phyloP scores from a whole-genome alignment of 2,797 vertebrate species.

The Chlorospingus semifuscus region DNA sequence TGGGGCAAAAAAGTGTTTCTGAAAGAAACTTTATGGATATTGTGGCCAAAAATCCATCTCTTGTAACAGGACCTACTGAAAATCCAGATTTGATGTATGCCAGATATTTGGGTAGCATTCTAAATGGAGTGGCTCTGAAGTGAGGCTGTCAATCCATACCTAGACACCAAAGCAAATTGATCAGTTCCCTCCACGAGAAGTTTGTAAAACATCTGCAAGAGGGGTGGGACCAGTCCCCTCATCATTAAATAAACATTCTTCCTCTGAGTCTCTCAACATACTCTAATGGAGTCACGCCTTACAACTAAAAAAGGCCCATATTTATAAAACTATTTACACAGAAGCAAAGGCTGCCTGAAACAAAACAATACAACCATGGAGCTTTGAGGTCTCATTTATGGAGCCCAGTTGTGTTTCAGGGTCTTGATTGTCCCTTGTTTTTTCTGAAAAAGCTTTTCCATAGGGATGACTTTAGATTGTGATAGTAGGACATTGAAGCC shows the following conservation, averaged over 20 bases:
- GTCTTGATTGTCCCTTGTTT: background rate
- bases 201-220: background rate
- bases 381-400: background rate
- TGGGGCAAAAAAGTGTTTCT: background rate
- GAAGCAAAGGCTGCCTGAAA: background rate
- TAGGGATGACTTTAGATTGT: background rate
- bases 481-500: background rate
- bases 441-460: background rate
- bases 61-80: background rate
- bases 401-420: background rate
- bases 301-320: background rate
- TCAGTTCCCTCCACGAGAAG: background rate
- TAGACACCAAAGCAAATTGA: background rate
- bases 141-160: background rate
- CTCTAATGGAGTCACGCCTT: background rate
- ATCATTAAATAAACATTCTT: background rate
- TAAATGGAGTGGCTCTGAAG: background rate
- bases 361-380: background rate
- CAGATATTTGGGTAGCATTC: background rate
- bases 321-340: background rate
- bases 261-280: background rate
- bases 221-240: background rate
- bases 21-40: background rate
- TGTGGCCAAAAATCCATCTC: background rate
- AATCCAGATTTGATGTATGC: accelerated